Conservation (phyloP, 2,797 vertebrate genomes). For the Streptopelia turtur region DNA sequence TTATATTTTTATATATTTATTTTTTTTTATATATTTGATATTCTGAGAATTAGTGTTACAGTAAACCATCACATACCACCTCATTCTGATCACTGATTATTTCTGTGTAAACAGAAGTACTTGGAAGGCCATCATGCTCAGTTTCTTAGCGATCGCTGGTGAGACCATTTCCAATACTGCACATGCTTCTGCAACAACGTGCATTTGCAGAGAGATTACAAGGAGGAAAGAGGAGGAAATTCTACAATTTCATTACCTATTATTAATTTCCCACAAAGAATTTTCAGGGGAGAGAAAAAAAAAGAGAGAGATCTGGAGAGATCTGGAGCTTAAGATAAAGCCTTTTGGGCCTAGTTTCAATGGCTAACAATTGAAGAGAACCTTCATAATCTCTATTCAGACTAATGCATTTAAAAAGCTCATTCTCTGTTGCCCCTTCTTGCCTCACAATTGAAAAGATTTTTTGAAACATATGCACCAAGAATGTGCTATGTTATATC, state of each 20-base stretch:
- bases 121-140: background rate
- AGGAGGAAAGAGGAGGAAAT: background rate
- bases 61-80: background rate
- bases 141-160: background rate
- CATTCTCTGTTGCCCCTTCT: background rate
- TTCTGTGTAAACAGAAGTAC: background rate
- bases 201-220: background rate
- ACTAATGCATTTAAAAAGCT: background rate
- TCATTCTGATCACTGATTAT: background rate
- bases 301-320: background rate
- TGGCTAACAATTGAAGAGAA: background rate
- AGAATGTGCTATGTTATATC: background rate
- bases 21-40: too few species aligned
- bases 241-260: background rate
- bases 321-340: background rate
- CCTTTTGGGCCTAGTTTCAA: background rate
- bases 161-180: background rate
- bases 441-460: background rate
- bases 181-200: background rate
- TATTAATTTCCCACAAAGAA: background rate
- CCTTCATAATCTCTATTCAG: background rate
- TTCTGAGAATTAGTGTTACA: background rate
- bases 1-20: too few species aligned
- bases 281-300: fast-evolving
- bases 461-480: background rate